Conservation (phyloP, 2,113 vertebrate species). For the Eclectus roratus region DNA sequence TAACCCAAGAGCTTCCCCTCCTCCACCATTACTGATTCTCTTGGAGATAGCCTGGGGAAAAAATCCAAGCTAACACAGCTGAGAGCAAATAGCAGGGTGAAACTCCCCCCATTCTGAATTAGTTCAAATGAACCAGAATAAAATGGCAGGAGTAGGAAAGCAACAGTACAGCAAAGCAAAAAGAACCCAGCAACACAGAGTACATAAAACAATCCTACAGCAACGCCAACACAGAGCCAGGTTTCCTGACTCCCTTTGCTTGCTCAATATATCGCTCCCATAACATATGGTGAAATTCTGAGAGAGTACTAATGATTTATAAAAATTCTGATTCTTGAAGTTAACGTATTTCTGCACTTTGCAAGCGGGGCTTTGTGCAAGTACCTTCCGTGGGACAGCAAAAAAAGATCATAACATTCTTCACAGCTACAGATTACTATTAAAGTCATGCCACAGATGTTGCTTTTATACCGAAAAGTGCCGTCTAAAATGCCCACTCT, state of each 20-base stretch:
- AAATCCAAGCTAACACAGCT: background rate
- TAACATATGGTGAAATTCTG: background rate
- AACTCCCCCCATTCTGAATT: background rate
- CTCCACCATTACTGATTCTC: background rate
- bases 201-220: background rate
- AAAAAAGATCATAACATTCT: accelerated
- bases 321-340: background rate
- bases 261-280: background rate
- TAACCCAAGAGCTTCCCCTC: background rate
- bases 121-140: background rate
- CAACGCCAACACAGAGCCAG: background rate
- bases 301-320: background rate
- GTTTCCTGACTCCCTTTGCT: background rate
- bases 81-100: background rate
- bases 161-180: background rate
- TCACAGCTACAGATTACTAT: background rate
- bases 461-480: background rate
- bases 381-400: background rate
- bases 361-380: background rate
- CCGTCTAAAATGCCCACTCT: background rate
- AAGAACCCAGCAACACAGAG: background rate
- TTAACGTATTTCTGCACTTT: background rate
- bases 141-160: background rate
- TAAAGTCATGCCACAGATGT: background rate
- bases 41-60: background rate